Evolutionary conservation across 2,113 vertebrate species (phyloP).

Genomic region (Eolophus roseicapilla): DNA sequence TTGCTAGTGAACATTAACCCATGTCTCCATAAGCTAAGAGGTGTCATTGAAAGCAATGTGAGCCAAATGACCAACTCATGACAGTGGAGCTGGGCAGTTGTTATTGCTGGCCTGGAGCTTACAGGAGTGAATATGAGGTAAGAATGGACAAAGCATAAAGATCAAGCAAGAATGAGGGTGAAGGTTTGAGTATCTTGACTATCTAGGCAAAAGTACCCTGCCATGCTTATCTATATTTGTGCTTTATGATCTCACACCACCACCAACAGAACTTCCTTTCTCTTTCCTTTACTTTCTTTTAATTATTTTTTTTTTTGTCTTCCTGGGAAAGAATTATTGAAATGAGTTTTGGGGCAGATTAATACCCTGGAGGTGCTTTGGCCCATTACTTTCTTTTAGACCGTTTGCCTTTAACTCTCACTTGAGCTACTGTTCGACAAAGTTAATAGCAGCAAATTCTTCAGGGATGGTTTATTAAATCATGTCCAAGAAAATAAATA

Average conservation of each 20-base stretch:
- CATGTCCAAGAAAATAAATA: conserved; percentile 80
- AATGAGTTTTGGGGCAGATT: conserved; percentile 56
- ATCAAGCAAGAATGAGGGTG: not conserved
- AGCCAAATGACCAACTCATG: not conserved
- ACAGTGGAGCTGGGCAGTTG: not conserved
- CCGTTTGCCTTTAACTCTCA: conserved; percentile 73
- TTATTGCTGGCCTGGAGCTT: not conserved
- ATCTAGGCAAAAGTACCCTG: not conserved
- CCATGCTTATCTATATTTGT: not conserved
- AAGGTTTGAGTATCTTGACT: not conserved
- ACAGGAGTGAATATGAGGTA: not conserved
- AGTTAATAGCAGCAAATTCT: conserved; percentile 74
- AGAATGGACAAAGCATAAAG: not conserved
- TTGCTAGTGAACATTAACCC: not conserved
- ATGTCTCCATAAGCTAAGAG: not conserved
- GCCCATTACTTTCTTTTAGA: conserved; percentile 60
- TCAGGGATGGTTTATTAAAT: conserved; percentile 73
- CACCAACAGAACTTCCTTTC: not conserved
- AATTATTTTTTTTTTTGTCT: not conserved
- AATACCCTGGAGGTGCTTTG: conserved; percentile 20
- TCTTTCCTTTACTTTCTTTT: not conserved
- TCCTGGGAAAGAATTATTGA: conserved; percentile 33
- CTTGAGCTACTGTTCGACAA: conserved; percentile 48
- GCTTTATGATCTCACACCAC: not conserved
- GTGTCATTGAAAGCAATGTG: not conserved